phyloP scores from a whole-genome alignment of 2,888 invertebrate genomes.

The Pachliopta kotzebuea region DNA sequence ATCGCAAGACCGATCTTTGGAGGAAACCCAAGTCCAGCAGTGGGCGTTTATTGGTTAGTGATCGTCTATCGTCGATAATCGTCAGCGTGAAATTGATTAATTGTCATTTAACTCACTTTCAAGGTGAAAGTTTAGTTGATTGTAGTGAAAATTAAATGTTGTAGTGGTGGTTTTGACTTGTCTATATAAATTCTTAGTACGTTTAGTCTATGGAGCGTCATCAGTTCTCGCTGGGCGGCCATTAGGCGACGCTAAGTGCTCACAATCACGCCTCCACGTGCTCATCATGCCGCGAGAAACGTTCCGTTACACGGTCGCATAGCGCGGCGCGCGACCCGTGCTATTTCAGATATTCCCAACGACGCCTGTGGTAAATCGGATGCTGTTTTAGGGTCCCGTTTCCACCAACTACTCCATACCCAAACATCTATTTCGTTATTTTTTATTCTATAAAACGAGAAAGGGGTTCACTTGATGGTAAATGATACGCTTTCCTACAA shows the following conservation, averaged over 20 bases:
- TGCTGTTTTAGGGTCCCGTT: slow-evolving; percentile 14
- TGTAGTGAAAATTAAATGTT: too few relatives aligned
- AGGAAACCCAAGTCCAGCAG: too few relatives aligned
- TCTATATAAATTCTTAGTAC: not conserved
- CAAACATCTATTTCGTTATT: too few relatives aligned
- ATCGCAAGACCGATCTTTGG: too few relatives aligned
- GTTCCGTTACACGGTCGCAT: slow-evolving; percentile 23
- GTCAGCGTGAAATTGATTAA: too few relatives aligned
- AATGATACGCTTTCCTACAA: too few relatives aligned
- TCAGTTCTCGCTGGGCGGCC: slow-evolving; percentile 27
- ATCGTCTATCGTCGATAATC: too few relatives aligned
- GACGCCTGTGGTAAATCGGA: not conserved
- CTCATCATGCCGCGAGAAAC: slow-evolving; percentile 25
- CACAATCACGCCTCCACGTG: slow-evolving; percentile 29
- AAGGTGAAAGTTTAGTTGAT: too few relatives aligned
- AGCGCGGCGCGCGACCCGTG: slow-evolving; percentile 17
- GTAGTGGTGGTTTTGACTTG: not conserved
- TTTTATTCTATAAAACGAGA: too few relatives aligned
- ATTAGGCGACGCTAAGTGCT: slow-evolving; percentile 28
- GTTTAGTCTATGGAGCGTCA: slow-evolving; percentile 17
- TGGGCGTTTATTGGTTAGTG: too few relatives aligned
- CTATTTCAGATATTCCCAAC: slow-evolving; percentile 25
- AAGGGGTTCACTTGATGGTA: too few relatives aligned
- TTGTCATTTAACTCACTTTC: too few relatives aligned
- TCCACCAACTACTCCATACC: not conserved